Percentiles rank a stretch among this genome's conserved stretches.
These are phyloP conservation scores for Antheraea pernyi DNA, from an alignment of 1,140 invertebrate genomes.

Conservation along the genomic window DNA sequence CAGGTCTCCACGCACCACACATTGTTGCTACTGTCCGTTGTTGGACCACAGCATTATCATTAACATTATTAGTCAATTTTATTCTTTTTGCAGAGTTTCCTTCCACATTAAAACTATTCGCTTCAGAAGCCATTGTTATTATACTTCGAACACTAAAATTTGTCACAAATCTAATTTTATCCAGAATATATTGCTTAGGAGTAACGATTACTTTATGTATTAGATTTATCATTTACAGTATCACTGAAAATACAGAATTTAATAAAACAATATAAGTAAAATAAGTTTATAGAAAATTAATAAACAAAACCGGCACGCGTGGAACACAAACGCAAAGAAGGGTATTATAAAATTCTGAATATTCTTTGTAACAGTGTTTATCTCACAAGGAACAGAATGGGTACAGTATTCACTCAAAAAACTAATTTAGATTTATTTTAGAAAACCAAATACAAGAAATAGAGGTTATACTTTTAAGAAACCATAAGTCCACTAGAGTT, in stretches of 20 bases:
- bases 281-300: neutral
- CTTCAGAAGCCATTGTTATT: constrained; percentile 41
- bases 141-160: neutral
- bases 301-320: neutral
- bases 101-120: constrained; percentile 38
- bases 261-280: too few relatives aligned
- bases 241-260: constrained; percentile 1
- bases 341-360: neutral
- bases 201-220: constrained; percentile 21
- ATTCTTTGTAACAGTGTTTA: too few relatives aligned
- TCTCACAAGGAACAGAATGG: too few relatives aligned
- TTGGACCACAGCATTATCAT: neutral
- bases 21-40: constrained; percentile 71
- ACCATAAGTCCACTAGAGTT: too few relatives aligned
- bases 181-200: constrained; percentile 7
- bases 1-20: constrained; percentile 75
- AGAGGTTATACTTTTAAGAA: too few relatives aligned
- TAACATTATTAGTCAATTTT: constrained; percentile 37
- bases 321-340: neutral
- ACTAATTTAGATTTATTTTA: too few relatives aligned
- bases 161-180: neutral
- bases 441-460: too few relatives aligned
- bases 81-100: constrained; percentile 54
- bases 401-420: too few relatives aligned
- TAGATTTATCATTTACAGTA: constrained; percentile 18